Evolutionary conservation across 2,888 invertebrate genomes (phyloP).

Genomic region (Mythimna ferrago): DNA sequence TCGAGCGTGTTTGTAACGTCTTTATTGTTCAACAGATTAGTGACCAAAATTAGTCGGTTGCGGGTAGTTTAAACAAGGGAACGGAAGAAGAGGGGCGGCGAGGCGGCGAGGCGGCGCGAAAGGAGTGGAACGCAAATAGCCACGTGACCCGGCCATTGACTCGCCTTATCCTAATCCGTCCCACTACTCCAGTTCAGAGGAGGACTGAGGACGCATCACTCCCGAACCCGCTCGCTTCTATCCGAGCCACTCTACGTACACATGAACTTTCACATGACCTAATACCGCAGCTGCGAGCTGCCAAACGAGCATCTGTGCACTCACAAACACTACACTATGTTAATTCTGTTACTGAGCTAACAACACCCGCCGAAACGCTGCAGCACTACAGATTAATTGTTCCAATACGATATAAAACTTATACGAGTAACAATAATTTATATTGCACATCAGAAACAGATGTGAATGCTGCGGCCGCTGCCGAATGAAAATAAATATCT

Average conservation of each 20-base stretch:
- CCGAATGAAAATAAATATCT: conserved; percentile 85
- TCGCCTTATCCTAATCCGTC: conserved; percentile 90
- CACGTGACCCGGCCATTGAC: conserved; percentile 90
- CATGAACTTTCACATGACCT: conserved; percentile 80
- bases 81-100: conserved; percentile 78
- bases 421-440: conserved; percentile 67
- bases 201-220: conserved; percentile 56
- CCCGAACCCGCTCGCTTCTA: conserved; percentile 65
- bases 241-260: conserved; percentile 66
- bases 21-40: conserved; percentile 80
- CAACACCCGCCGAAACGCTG: conserved; percentile 27
- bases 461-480: conserved; percentile 72
- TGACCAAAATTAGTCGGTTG: conserved; percentile 84
- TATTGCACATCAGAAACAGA: conserved; percentile 68
- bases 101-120: conserved; percentile 73
- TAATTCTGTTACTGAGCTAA: conserved; percentile 46
- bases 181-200: conserved; percentile 89
- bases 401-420: conserved; percentile 60
- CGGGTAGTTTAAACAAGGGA: conserved; percentile 83
- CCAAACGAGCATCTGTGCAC: conserved; percentile 64
- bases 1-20: conserved; percentile 63
- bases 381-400: conserved; percentile 53
- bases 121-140: conserved; percentile 87
- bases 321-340: conserved; percentile 39
- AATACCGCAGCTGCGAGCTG: conserved; percentile 73